Conservation (phyloP, 2,888 invertebrate genomes). For the Stenoptilia bipunctidactyla region DNA sequence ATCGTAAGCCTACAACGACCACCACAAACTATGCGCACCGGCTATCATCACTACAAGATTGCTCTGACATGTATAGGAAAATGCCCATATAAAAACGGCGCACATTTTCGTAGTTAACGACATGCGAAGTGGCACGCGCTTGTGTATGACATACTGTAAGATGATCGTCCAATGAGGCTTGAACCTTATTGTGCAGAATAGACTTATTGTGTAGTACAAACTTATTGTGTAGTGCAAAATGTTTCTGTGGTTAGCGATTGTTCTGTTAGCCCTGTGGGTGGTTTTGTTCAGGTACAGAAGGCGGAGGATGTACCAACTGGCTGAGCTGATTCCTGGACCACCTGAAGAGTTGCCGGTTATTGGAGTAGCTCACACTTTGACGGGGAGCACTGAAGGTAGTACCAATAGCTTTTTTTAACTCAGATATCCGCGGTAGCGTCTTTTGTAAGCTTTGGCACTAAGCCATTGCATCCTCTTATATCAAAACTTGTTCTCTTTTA, state of each 20-base stretch:
- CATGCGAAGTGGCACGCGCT: constrained; percentile 2
- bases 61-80: constrained; percentile 4
- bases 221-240: constrained; percentile 20
- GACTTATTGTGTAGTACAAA: constrained; percentile 28
- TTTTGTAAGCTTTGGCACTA: no score
- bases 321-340: constrained; percentile 23
- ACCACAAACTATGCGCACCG: not conserved
- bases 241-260: constrained; percentile 30
- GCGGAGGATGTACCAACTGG: constrained; percentile 37
- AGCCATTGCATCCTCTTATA: no score
- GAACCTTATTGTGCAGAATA: constrained; percentile 2
- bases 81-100: constrained; percentile 6
- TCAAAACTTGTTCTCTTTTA: no score
- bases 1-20: not conserved
- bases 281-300: constrained; percentile 30
- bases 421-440: no score
- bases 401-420: no score
- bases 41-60: not conserved
- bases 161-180: not conserved
- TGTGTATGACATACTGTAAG: not conserved
- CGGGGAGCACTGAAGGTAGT: constrained; percentile 41
- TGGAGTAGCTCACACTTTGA: constrained; percentile 33
- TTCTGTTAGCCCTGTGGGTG: constrained; percentile 25
- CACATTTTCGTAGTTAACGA: constrained; percentile 1
- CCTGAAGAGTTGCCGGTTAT: constrained; percentile 28